Percentiles rank a stretch among this genome's conserved stretches.
Evolutionary conservation across 2,888 invertebrate species (phyloP).

Genomic region (Ornithoptera priamus): DNA sequence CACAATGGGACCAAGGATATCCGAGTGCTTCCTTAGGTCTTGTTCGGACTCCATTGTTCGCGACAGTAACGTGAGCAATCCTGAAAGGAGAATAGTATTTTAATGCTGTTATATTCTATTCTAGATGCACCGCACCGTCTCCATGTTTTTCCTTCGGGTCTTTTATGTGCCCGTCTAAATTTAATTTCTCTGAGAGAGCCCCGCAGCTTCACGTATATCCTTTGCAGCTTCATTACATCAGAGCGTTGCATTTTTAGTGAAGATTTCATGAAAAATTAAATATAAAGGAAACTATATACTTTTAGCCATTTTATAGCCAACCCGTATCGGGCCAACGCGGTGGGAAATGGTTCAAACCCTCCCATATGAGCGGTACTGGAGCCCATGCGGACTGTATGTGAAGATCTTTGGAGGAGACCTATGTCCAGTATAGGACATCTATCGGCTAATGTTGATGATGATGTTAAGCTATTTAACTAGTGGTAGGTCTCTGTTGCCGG

Average conservation of each 20-base stretch:
- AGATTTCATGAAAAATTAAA: not conserved
- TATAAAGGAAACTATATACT: not conserved
- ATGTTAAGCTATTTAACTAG: too few species aligned
- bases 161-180: conserved; percentile 1
- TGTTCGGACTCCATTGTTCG: conserved; percentile 22
- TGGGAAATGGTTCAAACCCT: too few species aligned
- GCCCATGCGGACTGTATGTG: too few species aligned
- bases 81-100: not conserved
- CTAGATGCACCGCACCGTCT: conserved; percentile 3
- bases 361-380: too few species aligned
- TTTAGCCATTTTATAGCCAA: too few species aligned
- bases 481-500: too few species aligned
- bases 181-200: conserved; percentile 1
- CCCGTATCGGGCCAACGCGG: too few species aligned
- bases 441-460: too few species aligned
- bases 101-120: conserved; percentile 9
- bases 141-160: not conserved
- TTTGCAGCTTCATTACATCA: not conserved
- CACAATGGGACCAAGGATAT: conserved; percentile 1
- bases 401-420: too few species aligned
- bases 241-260: not conserved
- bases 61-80: conserved; percentile 16
- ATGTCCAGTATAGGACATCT: too few species aligned
- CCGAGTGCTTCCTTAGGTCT: conserved; percentile 22
- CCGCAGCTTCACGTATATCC: too few species aligned